Percentiles rank a stretch among this genome's conserved stretches.
Evolutionary conservation across 2,888 invertebrate species (phyloP).

Genomic region (Eudasyphora cyanicolor): DNA sequence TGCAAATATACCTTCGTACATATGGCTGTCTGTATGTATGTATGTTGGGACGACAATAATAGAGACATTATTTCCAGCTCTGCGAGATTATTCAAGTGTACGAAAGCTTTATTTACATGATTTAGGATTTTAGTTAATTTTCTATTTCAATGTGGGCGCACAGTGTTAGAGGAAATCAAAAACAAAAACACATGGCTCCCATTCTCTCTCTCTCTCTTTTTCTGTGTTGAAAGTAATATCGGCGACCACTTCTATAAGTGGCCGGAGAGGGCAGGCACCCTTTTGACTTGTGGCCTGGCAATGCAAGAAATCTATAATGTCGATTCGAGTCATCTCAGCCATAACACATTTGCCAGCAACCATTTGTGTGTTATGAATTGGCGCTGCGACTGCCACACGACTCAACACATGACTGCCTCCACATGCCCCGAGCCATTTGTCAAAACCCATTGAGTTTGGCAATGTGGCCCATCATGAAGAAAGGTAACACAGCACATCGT

Average conservation of each 20-base stretch:
- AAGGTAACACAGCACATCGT: background rate
- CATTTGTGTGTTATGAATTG: background rate
- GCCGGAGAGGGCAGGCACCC: background rate
- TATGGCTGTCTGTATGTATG: background rate
- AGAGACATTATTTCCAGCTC: background rate
- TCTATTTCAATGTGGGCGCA: background rate
- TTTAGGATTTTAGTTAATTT: background rate
- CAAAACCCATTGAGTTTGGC: background rate
- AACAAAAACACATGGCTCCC: constrained; percentile 9
- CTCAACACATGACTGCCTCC: background rate
- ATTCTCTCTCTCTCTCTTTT: background rate
- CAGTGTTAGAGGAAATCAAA: too few species aligned
- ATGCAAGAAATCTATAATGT: background rate
- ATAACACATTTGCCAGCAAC: constrained; percentile 3
- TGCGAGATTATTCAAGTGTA: constrained; percentile 1
- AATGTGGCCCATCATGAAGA: background rate
- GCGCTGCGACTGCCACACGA: background rate
- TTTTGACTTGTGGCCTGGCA: background rate
- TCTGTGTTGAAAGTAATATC: background rate
- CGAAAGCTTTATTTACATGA: background rate
- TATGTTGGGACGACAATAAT: background rate
- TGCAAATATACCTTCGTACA: background rate
- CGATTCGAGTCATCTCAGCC: background rate
- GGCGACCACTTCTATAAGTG: constrained; percentile 1
- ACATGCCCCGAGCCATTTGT: background rate